Conservation (phyloP, 2,113 vertebrate genomes). For the Syngnathus typhle region DNA sequence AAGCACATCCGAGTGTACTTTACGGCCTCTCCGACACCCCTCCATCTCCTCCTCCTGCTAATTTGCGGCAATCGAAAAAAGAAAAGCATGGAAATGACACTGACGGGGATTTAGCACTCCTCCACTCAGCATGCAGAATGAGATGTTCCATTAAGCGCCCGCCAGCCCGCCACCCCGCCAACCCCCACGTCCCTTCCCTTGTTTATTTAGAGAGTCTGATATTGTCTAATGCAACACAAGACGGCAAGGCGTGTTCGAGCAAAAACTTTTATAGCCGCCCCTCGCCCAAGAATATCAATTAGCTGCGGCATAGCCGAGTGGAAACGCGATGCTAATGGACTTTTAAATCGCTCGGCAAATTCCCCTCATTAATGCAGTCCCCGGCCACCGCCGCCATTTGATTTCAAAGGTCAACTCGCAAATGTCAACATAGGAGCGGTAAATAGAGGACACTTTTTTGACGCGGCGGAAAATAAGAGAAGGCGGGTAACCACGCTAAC, state of each 20-base stretch:
- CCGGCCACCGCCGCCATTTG: slow-evolving; percentile 56
- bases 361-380: slow-evolving; percentile 70
- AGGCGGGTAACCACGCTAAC: background rate
- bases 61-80: slow-evolving; percentile 37
- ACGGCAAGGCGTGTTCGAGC: slow-evolving; percentile 52
- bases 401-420: slow-evolving; percentile 72
- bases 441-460: slow-evolving; percentile 65
- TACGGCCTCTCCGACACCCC: slow-evolving; percentile 17
- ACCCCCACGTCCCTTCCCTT: background rate
- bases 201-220: slow-evolving; percentile 59
- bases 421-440: slow-evolving; percentile 68
- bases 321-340: slow-evolving; percentile 74
- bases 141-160: slow-evolving; percentile 39
- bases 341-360: slow-evolving; percentile 72
- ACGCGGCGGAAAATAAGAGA: slow-evolving; percentile 32
- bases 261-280: slow-evolving; percentile 64
- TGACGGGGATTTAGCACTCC: slow-evolving; percentile 49
- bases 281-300: slow-evolving; percentile 70
- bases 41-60: slow-evolving; percentile 25
- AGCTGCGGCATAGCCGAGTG: slow-evolving; percentile 57
- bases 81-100: slow-evolving; percentile 50
- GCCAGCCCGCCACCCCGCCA: slow-evolving; percentile 15
- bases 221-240: slow-evolving; percentile 51
- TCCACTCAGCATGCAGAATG: slow-evolving; percentile 50
- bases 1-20: slow-evolving; percentile 20